Base-by-base conservation (phyloP, 2,888 invertebrate species). In the Acholoe squamosa region DNA sequence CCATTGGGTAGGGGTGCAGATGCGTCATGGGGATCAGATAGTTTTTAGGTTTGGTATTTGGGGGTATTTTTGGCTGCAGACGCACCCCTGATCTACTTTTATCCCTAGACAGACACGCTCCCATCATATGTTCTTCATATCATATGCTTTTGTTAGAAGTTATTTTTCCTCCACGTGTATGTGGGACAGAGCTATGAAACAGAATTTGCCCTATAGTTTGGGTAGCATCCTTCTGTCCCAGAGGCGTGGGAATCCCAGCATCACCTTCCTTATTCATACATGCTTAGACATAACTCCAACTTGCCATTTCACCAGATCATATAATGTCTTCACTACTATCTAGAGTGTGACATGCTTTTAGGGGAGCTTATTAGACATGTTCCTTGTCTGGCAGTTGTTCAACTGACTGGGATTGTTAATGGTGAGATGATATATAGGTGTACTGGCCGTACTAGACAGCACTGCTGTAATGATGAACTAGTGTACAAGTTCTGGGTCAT, bases 321-420 rank as follows among this genome's bases (percentile, higher is more conserved):
- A 19, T 3, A 61, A n/a, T 61, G 22, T 19, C 19, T 14, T 14
- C 5, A 12, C 22, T 61, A 61, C n/a, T 3, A 10, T 77, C 77
- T 77, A n/a, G 16, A 77, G 77, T 77, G 25, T 34, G 77, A 77
- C 77, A 5, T 77, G 77, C 77, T 1, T 67, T n/a, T 67, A 67
- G 43, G 5, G 10, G 43, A 43, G 43, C 28, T 77, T 77, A 77
- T 61, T 77, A 34, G 28, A 77, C 77, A 3, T 77, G 34, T 34
- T 19, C 77, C 14, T n/a, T 77, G 25, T 33, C 25, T 77, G 34
- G 31, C 34, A 77, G 3, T 25, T 77, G n/a, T 77, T 77, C 77
- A 61, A 61, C 22, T n/a, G 7, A n/a, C 61, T n/a, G 43, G 43
- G 22, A 61, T n/a, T 61, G 22, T 19, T 61, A 19, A 61, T 61